A percentile compares a stretch with the other conserved stretches of the same genome.
Evolutionary conservation across 92 coral and sea anemone species (phyloP).

Genomic region (Phymanthus crucifer): DNA sequence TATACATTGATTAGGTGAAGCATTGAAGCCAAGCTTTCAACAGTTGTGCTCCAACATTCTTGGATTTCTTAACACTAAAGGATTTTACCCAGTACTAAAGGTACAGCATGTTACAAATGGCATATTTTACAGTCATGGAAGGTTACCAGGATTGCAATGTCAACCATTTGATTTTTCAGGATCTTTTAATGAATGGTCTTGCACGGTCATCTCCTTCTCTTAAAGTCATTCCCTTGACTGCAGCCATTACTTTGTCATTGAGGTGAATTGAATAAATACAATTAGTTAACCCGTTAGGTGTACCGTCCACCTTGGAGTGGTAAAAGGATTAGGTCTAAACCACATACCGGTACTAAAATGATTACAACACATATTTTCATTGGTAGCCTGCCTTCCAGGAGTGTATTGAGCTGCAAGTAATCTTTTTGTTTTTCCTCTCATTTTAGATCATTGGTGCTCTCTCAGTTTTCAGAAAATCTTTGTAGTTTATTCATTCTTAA

Average conservation of each 20-base stretch:
- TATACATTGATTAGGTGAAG: no score
- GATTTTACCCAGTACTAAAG: constrained; percentile 79
- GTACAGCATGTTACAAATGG: constrained; percentile 36
- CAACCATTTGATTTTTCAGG: constrained; percentile 46
- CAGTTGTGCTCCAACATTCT: constrained; percentile 89
- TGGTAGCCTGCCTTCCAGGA: no score
- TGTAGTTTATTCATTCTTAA: constrained; percentile 84
- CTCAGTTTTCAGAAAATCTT: constrained; percentile 77
- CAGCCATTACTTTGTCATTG: constrained; percentile 77
- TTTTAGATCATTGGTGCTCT: constrained; percentile 69
- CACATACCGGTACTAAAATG: no score
- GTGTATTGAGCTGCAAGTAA: no score
- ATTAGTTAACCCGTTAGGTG: no score
- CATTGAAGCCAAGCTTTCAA: constrained; percentile 80
- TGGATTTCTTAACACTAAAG: constrained; percentile 77
- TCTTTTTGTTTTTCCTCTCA: background rate
- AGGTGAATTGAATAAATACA: no score
- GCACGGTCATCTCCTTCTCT: constrained; percentile 85
- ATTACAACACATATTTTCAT: no score
- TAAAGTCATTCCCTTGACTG: constrained; percentile 76
- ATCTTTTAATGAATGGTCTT: constrained; percentile 77
- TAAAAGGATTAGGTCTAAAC: no score
- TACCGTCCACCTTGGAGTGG: no score
- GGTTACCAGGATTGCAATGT: no score
- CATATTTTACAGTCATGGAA: no score